Evolutionary conservation across 2,888 invertebrate species (phyloP), one percentile per base, ranked within the genome.

Genomic region (Apodemia zela): DNA sequence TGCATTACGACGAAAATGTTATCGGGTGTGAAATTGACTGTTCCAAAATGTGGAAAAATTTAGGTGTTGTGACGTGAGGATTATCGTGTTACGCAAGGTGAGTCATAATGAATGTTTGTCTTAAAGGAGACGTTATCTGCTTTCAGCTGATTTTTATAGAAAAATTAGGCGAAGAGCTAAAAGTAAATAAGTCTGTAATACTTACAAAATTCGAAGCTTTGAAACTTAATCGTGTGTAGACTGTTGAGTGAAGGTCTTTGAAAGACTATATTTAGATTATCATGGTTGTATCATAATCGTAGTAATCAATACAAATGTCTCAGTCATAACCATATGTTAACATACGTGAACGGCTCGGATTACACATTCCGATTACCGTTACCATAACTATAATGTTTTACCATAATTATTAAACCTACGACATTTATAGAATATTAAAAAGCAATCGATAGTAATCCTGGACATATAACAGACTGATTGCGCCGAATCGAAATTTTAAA

Each of bases 21-120:
- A 84, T 87, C 87, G 92, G 82, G 88, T 93, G 92, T 93, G 89
- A 90, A 80, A 86, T 84, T 88, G 76, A 81, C 83, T 81, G 84
- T 81, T 77, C 77, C 80, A 78, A 87, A 89, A 82, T 87, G 91
- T 89, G 93, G 93, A 92, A 87, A 89, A 78, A 87, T 82, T 84
- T 89, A 81, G 84, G 92, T 87, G 92, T 89, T 87, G 91, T 93
- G 82, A 85, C 84, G 81, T 89, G 82, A 88, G 79, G 82, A 76
- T 75, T 75, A 69, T 70, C 72, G 80, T 77, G 75, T 80, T 82
- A 76, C 76, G 74, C 76, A 82, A 82, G 86, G 89, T 89, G 69
- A 82, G 87, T 72, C 11, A 4, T 8, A n/a, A 35, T 47, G 18
- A 42, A 47, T 21, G n/a, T 33, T 47, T 49, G 13, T 4, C 33